Percentiles rank a stretch among this genome's conserved stretches.
Conservation (phyloP, 1,140 invertebrate species). For the Meloidogyne floridensis region DNA sequence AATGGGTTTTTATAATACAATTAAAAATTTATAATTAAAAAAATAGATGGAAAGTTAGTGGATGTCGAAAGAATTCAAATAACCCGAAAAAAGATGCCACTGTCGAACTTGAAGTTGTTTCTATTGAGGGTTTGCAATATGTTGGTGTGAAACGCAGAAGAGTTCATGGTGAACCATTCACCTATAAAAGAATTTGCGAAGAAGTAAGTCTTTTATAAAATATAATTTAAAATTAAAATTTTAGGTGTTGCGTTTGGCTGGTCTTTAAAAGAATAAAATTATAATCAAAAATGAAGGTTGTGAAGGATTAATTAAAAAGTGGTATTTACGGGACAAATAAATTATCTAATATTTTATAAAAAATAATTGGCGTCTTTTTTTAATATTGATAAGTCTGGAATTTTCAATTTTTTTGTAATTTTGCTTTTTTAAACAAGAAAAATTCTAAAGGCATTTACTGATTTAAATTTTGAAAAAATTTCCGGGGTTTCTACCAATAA, state of each 20-base stretch:
- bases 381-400: no score
- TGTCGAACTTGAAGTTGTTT: slow-evolving; percentile 82
- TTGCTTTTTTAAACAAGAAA: no score
- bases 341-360: background rate
- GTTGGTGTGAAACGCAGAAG: slow-evolving; percentile 78
- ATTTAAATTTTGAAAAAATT: no score
- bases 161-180: slow-evolving; percentile 81
- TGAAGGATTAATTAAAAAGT: background rate
- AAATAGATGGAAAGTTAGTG: slow-evolving; percentile 54
- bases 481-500: no score
- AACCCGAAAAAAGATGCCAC: slow-evolving; percentile 58
- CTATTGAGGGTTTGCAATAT: slow-evolving; percentile 67
- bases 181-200: slow-evolving; percentile 83
- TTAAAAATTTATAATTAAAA: slow-evolving; percentile 28
- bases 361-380: background rate
- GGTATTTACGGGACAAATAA: background rate
- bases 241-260: slow-evolving; percentile 13
- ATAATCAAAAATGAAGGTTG: background rate
- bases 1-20: slow-evolving; percentile 35
- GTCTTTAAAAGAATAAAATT: slow-evolving; percentile 11
- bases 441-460: no score
- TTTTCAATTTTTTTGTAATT: no score
- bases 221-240: background rate
- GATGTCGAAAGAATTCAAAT: slow-evolving; percentile 34
- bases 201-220: slow-evolving; percentile 72